Percentiles rank a stretch among this genome's conserved stretches.
These are phyloP conservation scores for Tetrax tetrax DNA, from an alignment of 2,113 vertebrate genomes.

Conservation along the genomic window DNA sequence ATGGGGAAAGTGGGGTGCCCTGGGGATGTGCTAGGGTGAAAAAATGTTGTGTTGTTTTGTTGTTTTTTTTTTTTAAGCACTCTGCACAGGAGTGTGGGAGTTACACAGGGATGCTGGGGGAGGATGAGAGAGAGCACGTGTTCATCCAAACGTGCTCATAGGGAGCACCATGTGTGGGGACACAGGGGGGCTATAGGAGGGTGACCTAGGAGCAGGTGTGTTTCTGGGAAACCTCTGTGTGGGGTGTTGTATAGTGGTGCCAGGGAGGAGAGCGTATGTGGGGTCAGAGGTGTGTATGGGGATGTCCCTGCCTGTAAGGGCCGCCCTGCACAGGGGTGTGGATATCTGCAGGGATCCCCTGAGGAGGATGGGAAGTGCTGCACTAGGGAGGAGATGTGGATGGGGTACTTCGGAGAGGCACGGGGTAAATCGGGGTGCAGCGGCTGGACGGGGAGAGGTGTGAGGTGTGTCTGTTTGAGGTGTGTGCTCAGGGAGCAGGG, in stretches of 20 bases:
- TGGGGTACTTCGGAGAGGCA: background rate
- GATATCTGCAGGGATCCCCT: background rate
- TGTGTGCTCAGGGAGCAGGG: rapidly evolving
- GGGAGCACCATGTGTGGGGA: background rate
- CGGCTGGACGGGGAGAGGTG: background rate
- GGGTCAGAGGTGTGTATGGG: background rate
- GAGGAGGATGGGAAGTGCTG: background rate
- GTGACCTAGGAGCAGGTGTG: rapidly evolving
- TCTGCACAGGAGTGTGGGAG: background rate
- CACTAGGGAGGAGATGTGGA: background rate
- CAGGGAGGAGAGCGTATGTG: background rate
- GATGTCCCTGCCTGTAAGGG: rapidly evolving
- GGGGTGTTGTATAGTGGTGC: background rate
- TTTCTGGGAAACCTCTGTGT: background rate
- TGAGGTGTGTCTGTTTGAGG: background rate
- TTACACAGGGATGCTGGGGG: background rate
- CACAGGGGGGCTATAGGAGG: background rate
- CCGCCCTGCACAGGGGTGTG: background rate
- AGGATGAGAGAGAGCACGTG: background rate
- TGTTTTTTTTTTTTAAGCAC: background rate
- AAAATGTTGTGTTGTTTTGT: rapidly evolving
- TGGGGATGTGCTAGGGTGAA: background rate
- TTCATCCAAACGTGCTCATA: rapidly evolving
- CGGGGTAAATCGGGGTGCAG: rapidly evolving
- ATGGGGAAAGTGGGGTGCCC: background rate